Conservation (phyloP, 2,113 vertebrate species). For the Sapajus apella region DNA sequence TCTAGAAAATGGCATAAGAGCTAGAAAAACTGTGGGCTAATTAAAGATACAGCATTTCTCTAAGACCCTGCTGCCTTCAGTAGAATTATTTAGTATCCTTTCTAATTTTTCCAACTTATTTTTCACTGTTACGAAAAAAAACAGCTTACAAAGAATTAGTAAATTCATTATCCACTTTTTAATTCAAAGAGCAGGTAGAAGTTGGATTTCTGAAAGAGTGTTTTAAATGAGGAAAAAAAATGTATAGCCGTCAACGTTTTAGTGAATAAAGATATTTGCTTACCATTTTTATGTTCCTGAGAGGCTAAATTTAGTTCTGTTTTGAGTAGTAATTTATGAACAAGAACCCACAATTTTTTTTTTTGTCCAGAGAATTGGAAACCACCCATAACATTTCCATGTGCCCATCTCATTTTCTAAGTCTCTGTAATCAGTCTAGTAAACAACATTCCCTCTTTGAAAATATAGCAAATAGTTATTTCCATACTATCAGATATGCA, state of each 20-base stretch:
- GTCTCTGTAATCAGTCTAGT: neutral
- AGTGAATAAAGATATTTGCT: neutral
- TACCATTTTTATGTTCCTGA: neutral
- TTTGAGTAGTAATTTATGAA: conserved; percentile 47
- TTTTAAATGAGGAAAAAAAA: conserved; percentile 27
- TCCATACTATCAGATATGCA: neutral
- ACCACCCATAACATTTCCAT: conserved; percentile 37
- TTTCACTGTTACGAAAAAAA: neutral
- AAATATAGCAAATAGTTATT: neutral
- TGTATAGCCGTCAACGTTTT: neutral
- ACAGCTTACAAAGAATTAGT: neutral
- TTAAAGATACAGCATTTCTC: neutral
- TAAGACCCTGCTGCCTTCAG: neutral
- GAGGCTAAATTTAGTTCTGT: conserved; percentile 14
- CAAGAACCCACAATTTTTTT: conserved; percentile 47
- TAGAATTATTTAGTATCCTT: neutral
- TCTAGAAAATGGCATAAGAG: neutral
- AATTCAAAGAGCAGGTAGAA: neutral
- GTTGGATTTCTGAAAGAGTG: neutral
- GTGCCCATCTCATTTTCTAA: conserved; percentile 15
- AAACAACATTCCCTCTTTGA: conserved; percentile 51
- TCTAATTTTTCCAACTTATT: neutral
- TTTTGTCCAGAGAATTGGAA: conserved; percentile 48
- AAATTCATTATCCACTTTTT: neutral
- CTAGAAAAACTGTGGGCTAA: neutral